Evolutionary conservation across 2,113 vertebrate genomes (phyloP), one percentile per base, ranked within the genome.

Genomic region (Dromiciops gliroides): DNA sequence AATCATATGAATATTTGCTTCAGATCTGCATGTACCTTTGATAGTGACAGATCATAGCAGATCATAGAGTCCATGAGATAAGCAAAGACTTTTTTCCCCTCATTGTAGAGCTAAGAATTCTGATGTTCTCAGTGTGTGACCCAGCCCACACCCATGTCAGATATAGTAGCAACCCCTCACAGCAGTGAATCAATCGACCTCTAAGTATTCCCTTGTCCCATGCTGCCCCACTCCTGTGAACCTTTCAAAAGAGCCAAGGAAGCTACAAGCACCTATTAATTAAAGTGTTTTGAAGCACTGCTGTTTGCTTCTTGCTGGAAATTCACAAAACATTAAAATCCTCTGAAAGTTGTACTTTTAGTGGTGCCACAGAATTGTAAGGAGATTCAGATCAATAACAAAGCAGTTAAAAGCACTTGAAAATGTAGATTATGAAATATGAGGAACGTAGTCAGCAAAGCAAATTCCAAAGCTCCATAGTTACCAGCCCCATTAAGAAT

Each of bases 401-500:
- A 98, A 98, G 92, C 93, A 95, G 16, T 93, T 96, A 47, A 92
- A 96, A 96, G 25, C 51, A 90, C 90, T 96, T 90, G 94, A 92
- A 96, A 96, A 98, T 92, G 94, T 96, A 97, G 89, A 94, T 95
- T 97, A 90, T 94, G 47, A 97, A 97, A 75, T 95, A 94, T 95
- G 94, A 94, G 93, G 95, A 97, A 97, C 95, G 52, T 89, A 93
- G 93, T 97, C 96, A 98, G 92, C 83, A 94, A 95, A 96, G 94
- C 47, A 95, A 96, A 92, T 89, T 95, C 93, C 50, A 95, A 97
- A 92, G n/a, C 92, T 97, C 93, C 83, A 53, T 92, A 97, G 94
- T 97, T 96, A 98, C 91, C 93, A 97, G 28, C 97, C 95, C 93
- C 94, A 95, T 28, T 91, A 97, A 96, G 90, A 97, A 98, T 95